Percentiles rank a stretch among this genome's conserved stretches.
Conservation (phyloP, 2,888 invertebrate species). For the Cataglyphis altisquamis region DNA sequence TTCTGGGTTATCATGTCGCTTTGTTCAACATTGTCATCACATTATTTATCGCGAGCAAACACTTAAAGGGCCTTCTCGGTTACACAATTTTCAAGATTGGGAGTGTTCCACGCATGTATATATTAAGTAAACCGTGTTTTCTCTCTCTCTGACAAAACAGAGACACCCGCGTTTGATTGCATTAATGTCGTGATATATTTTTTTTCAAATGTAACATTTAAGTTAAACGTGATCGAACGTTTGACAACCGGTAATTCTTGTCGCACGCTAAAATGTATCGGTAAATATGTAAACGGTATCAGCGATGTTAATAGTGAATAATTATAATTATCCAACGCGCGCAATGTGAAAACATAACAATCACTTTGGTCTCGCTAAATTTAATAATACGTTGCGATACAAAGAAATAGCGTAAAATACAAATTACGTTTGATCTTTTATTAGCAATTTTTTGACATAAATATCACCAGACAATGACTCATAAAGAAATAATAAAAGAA, state of each 20-base stretch:
- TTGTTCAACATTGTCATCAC: slow-evolving; percentile 27
- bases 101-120: slow-evolving; percentile 16
- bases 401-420: background rate
- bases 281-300: background rate
- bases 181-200: slow-evolving; percentile 16
- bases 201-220: slow-evolving; percentile 27
- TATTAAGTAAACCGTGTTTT: slow-evolving; percentile 32
- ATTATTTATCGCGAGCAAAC: slow-evolving; percentile 44
- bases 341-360: background rate
- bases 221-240: slow-evolving; percentile 28
- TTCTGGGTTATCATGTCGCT: slow-evolving; percentile 40
- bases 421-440: slow-evolving; percentile 1
- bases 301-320: slow-evolving; percentile 28
- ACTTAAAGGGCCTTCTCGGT: slow-evolving; percentile 20
- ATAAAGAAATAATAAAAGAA: background rate
- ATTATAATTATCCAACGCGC: slow-evolving; percentile 13
- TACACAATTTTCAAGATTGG: slow-evolving; percentile 26
- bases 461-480: background rate
- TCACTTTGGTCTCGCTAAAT: background rate
- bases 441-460: background rate
- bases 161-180: slow-evolving; percentile 13
- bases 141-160: slow-evolving; percentile 46
- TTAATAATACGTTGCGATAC: background rate
- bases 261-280: background rate
- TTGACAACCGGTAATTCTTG: slow-evolving; percentile 43